Evolutionary conservation across 1,140 invertebrate genomes (phyloP).

Genomic region (Eulimnadia texana): DNA sequence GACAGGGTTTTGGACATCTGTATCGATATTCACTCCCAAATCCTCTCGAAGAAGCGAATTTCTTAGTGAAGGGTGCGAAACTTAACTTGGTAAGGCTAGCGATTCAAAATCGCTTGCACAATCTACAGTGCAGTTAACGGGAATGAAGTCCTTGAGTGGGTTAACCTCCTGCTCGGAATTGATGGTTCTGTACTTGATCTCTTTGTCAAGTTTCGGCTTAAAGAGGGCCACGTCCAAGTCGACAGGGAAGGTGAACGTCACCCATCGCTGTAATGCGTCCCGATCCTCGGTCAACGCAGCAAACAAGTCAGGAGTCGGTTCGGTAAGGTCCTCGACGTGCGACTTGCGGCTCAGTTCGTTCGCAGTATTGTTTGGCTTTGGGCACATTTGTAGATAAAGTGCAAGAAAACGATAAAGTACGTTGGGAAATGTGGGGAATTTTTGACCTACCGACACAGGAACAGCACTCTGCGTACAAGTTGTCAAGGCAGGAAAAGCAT

Average conservation of each 20-base stretch:
- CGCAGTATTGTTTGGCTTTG: constrained; percentile 54
- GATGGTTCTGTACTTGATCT: constrained; percentile 50
- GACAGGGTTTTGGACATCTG: no score
- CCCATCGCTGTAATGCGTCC: constrained; percentile 55
- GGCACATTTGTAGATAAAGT: constrained; percentile 57
- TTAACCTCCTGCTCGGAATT: constrained; percentile 43
- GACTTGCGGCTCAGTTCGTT: constrained; percentile 52
- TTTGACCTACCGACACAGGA: constrained; percentile 68
- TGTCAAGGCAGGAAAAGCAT: constrained; percentile 74
- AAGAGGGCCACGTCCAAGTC: constrained; percentile 43
- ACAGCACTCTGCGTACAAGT: constrained; percentile 83
- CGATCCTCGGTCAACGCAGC: constrained; percentile 60
- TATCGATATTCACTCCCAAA: no score
- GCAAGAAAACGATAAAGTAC: neutral
- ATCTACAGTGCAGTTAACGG: constrained; percentile 76
- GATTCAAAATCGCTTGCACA: constrained; percentile 72
- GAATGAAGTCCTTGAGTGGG: constrained; percentile 44
- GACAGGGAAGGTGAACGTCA: constrained; percentile 59
- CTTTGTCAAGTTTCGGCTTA: constrained; percentile 40
- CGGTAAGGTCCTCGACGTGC: constrained; percentile 69
- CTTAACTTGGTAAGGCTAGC: no score
- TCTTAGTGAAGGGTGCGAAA: no score
- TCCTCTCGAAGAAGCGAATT: no score
- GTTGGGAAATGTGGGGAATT: neutral
- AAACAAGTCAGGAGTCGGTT: constrained; percentile 69